Evolutionary conservation across 1,140 invertebrate genomes (phyloP).

Genomic region (Ylistrum balloti): DNA sequence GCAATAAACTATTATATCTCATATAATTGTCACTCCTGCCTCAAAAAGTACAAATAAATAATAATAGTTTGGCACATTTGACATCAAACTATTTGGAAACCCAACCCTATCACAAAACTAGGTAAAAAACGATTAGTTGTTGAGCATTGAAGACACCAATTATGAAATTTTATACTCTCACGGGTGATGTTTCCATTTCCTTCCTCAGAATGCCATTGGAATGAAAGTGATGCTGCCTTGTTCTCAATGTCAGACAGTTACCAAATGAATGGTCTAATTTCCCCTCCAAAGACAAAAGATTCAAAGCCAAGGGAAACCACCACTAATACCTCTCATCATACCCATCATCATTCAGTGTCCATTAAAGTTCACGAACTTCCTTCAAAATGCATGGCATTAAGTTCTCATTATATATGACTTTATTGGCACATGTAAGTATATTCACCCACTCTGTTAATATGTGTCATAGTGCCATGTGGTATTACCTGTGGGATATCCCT

Average conservation of each 20-base stretch:
- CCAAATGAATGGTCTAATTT: neutral
- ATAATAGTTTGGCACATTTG: too few relatives aligned
- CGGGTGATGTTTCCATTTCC: neutral
- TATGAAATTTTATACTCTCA: neutral
- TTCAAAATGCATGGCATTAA: slow-evolving; percentile 35
- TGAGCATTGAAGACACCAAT: too few relatives aligned
- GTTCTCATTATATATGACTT: slow-evolving; percentile 26
- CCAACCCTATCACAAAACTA: too few relatives aligned
- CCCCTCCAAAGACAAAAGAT: slow-evolving; percentile 26
- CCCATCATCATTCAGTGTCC: slow-evolving; percentile 22
- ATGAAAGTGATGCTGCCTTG: slow-evolving; percentile 18
- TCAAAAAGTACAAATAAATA: too few relatives aligned
- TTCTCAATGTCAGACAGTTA: slow-evolving; percentile 26
- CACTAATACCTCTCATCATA: neutral
- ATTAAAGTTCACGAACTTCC: neutral
- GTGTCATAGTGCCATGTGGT: neutral
- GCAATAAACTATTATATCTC: too few relatives aligned
- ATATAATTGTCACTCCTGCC: too few relatives aligned
- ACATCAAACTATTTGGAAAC: too few relatives aligned
- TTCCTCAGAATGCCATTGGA: neutral
- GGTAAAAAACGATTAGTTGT: too few relatives aligned
- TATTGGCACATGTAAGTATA: slow-evolving; percentile 39
- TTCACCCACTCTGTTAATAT: neutral
- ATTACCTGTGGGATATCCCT: neutral
- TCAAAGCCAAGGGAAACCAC: slow-evolving; percentile 18